Evolutionary conservation across 2,113 vertebrate species (phyloP).

Genomic region (Scomber scombrus): DNA sequence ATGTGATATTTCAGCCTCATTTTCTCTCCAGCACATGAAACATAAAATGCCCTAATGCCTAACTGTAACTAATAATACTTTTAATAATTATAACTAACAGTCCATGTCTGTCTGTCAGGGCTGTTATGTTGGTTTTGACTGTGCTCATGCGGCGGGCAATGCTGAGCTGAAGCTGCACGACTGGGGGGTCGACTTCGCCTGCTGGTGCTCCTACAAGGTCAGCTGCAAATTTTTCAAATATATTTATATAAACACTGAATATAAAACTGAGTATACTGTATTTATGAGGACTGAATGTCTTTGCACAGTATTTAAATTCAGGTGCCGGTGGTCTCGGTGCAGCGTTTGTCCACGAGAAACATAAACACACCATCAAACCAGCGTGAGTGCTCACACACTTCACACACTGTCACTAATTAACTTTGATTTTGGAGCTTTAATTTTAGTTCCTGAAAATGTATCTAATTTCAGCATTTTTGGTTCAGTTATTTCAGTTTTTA

Average conservation of each 20-base stretch:
- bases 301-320: conserved; percentile 92
- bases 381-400: conserved; percentile 85
- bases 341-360: conserved; percentile 93
- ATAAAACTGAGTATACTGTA: too few species aligned
- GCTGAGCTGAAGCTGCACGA: conserved; percentile 90
- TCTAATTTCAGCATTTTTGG: too few species aligned
- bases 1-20: too few species aligned
- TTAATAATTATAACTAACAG: too few species aligned
- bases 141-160: conserved; percentile 94
- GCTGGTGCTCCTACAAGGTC: conserved; percentile 99
- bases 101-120: conserved; percentile 83
- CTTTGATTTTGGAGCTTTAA: too few species aligned
- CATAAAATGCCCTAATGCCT: too few species aligned
- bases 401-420: too few species aligned
- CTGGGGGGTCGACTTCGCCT: conserved; percentile 97
- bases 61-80: too few species aligned
- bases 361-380: conserved; percentile 87
- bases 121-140: conserved; percentile 95
- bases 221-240: conserved; percentile 9
- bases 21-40: too few species aligned
- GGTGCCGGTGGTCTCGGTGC: conserved; percentile 93
- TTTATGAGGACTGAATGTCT: not conserved
- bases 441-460: too few species aligned
- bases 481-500: too few species aligned
- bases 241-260: not conserved